Evolutionary conservation across 37 sponge, comb jelly and placozoan species (phyloP).

Genomic region (Spongilla lacustris): DNA sequence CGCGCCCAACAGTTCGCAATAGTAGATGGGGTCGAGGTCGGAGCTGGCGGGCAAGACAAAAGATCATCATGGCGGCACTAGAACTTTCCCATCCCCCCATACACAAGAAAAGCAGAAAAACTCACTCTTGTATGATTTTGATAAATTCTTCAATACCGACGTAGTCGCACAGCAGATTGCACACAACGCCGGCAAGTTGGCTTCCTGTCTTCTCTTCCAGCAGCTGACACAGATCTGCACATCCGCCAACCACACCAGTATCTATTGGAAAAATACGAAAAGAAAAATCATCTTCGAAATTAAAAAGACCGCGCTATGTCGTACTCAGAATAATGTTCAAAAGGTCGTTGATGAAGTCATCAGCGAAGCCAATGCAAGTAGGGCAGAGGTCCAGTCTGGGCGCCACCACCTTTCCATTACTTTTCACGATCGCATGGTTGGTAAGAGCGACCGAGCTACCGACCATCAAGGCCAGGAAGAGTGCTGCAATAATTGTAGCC

Average conservation of each 20-base stretch:
- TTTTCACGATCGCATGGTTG: background rate
- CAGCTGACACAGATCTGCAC: conserved; percentile 64
- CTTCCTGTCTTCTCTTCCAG: conserved; percentile 61
- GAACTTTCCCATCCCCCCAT: too few species aligned
- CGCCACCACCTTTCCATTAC: background rate
- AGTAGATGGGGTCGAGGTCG: conserved; percentile 93
- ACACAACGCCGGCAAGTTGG: conserved; percentile 60
- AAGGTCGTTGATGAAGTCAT: conserved; percentile 61
- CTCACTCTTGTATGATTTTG: conserved; percentile 78
- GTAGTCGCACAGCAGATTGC: conserved; percentile 69
- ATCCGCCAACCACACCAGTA: conserved; percentile 80
- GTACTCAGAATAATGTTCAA: conserved; percentile 84
- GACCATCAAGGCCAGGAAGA: background rate
- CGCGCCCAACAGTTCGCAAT: conserved; percentile 73
- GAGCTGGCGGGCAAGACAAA: conserved; percentile 49
- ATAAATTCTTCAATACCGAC: conserved; percentile 88
- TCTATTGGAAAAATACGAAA: conserved; percentile 43
- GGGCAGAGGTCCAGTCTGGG: conserved; percentile 26
- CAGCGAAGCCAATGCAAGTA: conserved; percentile 66
- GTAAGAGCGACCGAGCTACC: background rate
- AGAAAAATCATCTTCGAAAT: background rate
- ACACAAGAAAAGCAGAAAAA: background rate
- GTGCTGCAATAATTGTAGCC: background rate
- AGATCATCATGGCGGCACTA: background rate
- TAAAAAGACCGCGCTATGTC: background rate